These are phyloP conservation scores for Microcebus ravelobensis DNA, from an alignment of 2,113 vertebrate species.

Conservation along the genomic window DNA sequence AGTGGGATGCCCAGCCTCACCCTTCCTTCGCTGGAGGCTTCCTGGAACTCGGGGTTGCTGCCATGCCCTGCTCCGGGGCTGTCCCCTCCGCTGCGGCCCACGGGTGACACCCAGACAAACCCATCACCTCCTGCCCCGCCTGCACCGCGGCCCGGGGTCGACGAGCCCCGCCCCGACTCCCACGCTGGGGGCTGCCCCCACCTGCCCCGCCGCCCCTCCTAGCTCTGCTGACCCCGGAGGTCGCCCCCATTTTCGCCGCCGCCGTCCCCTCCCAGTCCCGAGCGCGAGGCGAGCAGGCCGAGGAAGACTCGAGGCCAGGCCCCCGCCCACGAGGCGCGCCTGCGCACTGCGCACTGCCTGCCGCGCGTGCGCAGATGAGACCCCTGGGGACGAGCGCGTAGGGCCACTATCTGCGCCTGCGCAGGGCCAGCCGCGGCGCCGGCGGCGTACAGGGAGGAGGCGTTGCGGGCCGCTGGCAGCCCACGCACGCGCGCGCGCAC, in stretches of 20 bases:
- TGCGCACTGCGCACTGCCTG: not conserved
- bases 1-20: not conserved
- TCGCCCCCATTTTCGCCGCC: not conserved
- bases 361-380: not conserved
- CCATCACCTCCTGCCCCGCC: not conserved
- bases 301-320: accelerated
- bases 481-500: not conserved
- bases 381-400: accelerated
- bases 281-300: accelerated
- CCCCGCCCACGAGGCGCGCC: not conserved
- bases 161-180: too few species aligned
- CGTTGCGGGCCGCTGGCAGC: not conserved
- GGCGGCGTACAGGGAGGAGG: not conserved
- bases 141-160: too few species aligned
- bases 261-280: not conserved
- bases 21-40: not conserved
- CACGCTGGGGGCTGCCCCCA: not conserved
- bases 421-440: not conserved
- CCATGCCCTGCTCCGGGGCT: not conserved
- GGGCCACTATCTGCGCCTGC: not conserved
- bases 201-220: too few species aligned
- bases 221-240: not conserved
- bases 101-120: not conserved
- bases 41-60: not conserved
- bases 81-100: not conserved